Conservation (phyloP, 2,797 vertebrate species). For the Babyrousa celebensis region DNA sequence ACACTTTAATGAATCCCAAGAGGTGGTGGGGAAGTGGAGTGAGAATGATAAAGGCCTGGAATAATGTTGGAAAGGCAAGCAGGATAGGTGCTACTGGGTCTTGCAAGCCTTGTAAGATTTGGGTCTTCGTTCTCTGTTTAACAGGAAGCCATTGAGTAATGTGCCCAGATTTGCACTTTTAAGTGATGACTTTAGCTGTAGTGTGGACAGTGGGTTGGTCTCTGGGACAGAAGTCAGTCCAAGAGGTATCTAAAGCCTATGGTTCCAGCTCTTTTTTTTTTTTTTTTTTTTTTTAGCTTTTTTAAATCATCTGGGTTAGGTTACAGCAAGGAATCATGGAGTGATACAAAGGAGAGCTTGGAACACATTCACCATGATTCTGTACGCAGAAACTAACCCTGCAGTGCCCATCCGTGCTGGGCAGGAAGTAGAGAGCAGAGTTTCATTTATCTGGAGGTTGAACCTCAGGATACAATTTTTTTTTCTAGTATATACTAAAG, state of each 20-base stretch:
- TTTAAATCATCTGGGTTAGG: neutral
- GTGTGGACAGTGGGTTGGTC: neutral
- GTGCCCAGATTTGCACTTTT: neutral
- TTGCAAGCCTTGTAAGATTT: neutral
- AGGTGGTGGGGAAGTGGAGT: neutral
- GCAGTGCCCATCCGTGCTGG: fast-evolving
- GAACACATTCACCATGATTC: neutral
- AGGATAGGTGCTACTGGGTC: neutral
- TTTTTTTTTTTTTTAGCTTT: neutral
- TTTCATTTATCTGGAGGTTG: neutral
- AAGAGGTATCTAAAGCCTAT: neutral
- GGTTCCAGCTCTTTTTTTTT: neutral
- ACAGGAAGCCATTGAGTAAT: neutral
- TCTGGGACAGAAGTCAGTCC: neutral
- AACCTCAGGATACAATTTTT: neutral
- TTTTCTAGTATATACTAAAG: neutral
- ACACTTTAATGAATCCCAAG: neutral
- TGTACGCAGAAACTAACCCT: neutral
- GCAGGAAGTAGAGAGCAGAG: neutral
- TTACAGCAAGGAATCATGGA: neutral
- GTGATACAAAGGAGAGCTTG: too few species aligned
- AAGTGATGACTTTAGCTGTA: neutral
- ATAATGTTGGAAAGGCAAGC: neutral
- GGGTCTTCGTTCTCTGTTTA: neutral
- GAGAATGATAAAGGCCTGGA: neutral